These are phyloP conservation scores for Rhynchotus rufescens DNA, from an alignment of 2,797 vertebrate genomes.

Conservation along the genomic window DNA sequence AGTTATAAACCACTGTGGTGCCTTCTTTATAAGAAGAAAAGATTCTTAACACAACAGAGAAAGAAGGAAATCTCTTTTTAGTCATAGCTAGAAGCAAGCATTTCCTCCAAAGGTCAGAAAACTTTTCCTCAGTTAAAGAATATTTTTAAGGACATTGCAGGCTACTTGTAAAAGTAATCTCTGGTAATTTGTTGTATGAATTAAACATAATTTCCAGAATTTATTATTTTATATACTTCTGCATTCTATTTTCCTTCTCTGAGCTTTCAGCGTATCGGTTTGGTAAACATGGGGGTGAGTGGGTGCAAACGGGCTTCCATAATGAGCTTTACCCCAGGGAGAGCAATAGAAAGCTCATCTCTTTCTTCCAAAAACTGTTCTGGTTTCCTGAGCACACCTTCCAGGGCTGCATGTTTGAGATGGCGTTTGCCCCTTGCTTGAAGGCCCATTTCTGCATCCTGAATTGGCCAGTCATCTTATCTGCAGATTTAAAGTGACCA, in stretches of 20 bases:
- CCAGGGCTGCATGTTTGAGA: slow-evolving; percentile 3
- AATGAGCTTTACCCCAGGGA: slow-evolving; percentile 52
- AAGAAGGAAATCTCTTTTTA: slow-evolving; percentile 87
- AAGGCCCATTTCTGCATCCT: slow-evolving; percentile 23
- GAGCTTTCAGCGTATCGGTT: neutral
- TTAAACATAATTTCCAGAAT: slow-evolving; percentile 76
- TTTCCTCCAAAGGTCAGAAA: slow-evolving; percentile 89
- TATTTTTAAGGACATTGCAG: slow-evolving; percentile 84
- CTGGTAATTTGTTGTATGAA: slow-evolving; percentile 79
- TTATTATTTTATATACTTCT: slow-evolving; percentile 55
- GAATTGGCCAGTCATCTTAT: neutral
- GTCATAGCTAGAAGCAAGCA: slow-evolving; percentile 87
- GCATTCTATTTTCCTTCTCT: slow-evolving; percentile 48
- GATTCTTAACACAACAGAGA: slow-evolving; percentile 87
- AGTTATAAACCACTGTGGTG: slow-evolving; percentile 88
- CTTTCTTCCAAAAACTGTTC: neutral
- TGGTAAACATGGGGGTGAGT: slow-evolving; percentile 64
- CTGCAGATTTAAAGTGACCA: neutral
- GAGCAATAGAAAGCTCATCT: slow-evolving; percentile 10
- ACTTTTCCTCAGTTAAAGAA: slow-evolving; percentile 85
- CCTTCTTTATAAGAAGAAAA: slow-evolving; percentile 89
- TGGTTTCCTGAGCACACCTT: slow-evolving; percentile 17
- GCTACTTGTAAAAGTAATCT: slow-evolving; percentile 79
- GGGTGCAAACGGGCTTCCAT: slow-evolving; percentile 23
- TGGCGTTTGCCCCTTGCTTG: slow-evolving; percentile 8